Conservation (phyloP, 2,797 vertebrate genomes). For the Esox lucius region DNA sequence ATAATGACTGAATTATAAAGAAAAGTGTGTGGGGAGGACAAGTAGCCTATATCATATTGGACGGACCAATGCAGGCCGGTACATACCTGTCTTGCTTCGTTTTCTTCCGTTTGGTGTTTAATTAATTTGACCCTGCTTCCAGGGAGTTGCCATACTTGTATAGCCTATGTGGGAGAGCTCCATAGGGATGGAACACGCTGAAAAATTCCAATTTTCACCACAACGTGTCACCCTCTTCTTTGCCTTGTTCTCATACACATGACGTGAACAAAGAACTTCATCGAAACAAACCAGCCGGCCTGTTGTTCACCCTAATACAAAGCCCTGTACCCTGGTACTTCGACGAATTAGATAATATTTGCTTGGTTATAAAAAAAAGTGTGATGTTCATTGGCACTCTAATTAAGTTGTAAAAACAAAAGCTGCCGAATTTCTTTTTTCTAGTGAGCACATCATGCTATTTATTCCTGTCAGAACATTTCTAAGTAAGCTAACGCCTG, state of each 20-base stretch:
- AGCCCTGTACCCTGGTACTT: background rate
- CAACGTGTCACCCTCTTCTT: slow-evolving; percentile 60
- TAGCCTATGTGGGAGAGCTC: background rate
- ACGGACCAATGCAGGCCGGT: too few relatives aligned
- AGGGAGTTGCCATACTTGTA: background rate
- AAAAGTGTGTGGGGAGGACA: background rate
- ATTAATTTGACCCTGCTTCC: background rate
- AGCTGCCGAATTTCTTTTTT: background rate
- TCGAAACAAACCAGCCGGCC: background rate
- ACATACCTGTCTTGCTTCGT: too few relatives aligned
- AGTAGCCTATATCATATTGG: background rate
- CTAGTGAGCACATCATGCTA: background rate
- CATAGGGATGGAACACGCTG: slow-evolving; percentile 12
- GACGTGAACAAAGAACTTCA: slow-evolving; percentile 11
- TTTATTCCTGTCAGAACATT: background rate
- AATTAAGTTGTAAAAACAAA: background rate
- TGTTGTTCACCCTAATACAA: background rate
- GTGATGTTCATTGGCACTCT: background rate
- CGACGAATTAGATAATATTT: background rate
- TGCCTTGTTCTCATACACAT: slow-evolving; percentile 13
- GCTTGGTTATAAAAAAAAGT: background rate
- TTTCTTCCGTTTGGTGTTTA: background rate
- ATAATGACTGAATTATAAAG: background rate
- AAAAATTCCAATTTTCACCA: slow-evolving; percentile 48
- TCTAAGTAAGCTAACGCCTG: background rate